These are phyloP conservation scores for Euspilapteryx auroguttella DNA, from an alignment of 2,888 invertebrate genomes.

Conservation along the genomic window DNA sequence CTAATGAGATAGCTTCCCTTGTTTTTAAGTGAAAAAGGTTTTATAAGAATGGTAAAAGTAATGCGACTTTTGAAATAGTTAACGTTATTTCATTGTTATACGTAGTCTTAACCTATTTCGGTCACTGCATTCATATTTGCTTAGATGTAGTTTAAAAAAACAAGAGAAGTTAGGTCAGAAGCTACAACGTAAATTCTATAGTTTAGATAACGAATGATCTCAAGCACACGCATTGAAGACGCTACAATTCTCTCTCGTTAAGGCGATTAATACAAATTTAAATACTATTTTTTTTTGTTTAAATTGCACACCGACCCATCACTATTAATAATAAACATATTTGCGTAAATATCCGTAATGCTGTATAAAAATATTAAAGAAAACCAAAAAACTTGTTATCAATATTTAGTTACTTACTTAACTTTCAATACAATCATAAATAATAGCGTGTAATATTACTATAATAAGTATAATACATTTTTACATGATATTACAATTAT, in stretches of 20 bases:
- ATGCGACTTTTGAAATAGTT: too few species aligned
- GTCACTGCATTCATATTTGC: too few species aligned
- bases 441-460: background rate
- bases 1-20: too few species aligned
- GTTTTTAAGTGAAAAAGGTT: too few species aligned
- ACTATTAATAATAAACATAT: too few species aligned
- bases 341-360: slow-evolving; percentile 57
- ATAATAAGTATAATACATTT: slow-evolving; percentile 48
- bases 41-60: too few species aligned
- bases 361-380: slow-evolving; percentile 63
- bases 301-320: slow-evolving; percentile 56
- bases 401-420: background rate
- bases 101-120: too few species aligned
- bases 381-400: slow-evolving; percentile 12
- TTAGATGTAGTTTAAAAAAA: too few species aligned
- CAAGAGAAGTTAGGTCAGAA: too few species aligned
- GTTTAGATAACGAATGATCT: too few species aligned
- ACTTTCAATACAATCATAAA: background rate
- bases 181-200: too few species aligned
- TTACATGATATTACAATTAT: slow-evolving; percentile 16
- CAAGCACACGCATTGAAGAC: slow-evolving; percentile 38
- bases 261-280: slow-evolving; percentile 52
- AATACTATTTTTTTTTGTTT: slow-evolving; percentile 51
- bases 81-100: too few species aligned
- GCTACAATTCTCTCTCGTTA: slow-evolving; percentile 56